A percentile compares a stretch with the other conserved stretches of the same genome.
Evolutionary conservation across 2,888 invertebrate species (phyloP).

Genomic region (Halictus quadricinctus): DNA sequence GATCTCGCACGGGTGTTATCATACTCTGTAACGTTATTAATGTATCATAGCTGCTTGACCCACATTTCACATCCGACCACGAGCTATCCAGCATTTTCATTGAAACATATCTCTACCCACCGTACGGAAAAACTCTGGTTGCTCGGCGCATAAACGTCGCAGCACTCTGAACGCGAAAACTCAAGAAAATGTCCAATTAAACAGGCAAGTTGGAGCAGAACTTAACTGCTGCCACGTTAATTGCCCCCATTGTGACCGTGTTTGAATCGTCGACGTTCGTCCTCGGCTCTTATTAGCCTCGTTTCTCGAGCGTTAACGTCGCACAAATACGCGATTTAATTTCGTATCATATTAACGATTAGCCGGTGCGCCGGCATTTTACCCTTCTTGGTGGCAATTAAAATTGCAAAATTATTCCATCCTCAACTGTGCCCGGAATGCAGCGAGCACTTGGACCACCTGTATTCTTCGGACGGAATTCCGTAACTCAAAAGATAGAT

Average conservation of each 20-base stretch:
- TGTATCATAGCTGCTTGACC: constrained; percentile 16
- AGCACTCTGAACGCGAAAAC: not conserved
- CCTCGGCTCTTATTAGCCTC: not conserved
- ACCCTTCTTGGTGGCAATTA: not conserved
- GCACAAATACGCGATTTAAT: constrained; percentile 30
- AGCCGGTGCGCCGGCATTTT: not conserved
- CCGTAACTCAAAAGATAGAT: too few species aligned
- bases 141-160: not conserved
- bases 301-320: constrained; percentile 36
- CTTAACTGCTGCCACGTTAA: not conserved
- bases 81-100: constrained; percentile 25
- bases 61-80: constrained; percentile 31
- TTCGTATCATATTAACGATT: constrained; percentile 24
- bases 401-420: not conserved
- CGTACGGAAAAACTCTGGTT: not conserved
- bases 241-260: constrained; percentile 34
- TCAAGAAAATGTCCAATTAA: constrained; percentile 29
- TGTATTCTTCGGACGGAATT: too few species aligned
- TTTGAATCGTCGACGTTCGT: constrained; percentile 12
- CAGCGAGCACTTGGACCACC: too few species aligned
- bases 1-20: constrained; percentile 18
- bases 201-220: constrained; percentile 7
- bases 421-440: not conserved
- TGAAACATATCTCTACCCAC: constrained; percentile 7
- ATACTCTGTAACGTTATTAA: constrained; percentile 5